Evolutionary conservation across 2,888 invertebrate species (phyloP).

Genomic region (Gasteruption jaculator): DNA sequence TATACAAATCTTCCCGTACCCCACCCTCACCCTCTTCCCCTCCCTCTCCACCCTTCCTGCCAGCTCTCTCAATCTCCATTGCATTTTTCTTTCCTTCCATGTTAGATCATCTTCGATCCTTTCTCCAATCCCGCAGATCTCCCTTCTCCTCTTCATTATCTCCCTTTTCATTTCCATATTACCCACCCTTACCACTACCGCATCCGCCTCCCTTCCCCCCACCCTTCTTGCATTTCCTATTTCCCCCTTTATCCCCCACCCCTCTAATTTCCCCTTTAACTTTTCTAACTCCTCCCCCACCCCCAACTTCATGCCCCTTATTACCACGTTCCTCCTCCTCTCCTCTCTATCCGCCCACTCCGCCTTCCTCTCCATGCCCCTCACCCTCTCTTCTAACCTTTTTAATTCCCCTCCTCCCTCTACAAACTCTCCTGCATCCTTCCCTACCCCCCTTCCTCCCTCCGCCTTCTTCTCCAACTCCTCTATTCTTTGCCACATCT

Average conservation of each 20-base stretch:
- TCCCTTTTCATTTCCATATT: background rate
- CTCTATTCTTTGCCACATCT: background rate
- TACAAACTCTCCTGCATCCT: background rate
- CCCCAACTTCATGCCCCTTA: background rate
- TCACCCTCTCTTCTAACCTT: background rate
- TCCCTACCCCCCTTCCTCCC: background rate
- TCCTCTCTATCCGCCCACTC: background rate
- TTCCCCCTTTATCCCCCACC: background rate
- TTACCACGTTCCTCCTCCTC: background rate
- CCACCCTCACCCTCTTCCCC: background rate
- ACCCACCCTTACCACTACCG: background rate
- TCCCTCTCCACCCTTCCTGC: background rate
- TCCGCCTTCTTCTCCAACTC: background rate
- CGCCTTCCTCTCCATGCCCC: background rate
- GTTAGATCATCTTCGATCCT: conserved; percentile 1
- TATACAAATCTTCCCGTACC: background rate
- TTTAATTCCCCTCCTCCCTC: background rate
- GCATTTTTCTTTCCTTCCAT: background rate
- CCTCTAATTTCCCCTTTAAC: background rate
- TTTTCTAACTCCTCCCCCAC: background rate
- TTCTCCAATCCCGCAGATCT: background rate
- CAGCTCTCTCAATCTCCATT: background rate
- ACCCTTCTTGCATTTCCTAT: background rate
- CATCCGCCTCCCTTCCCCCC: background rate
- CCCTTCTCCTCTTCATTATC: background rate